Evolutionary conservation across 1,140 invertebrate genomes (phyloP), one percentile per base, ranked within the genome.

Genomic region (Microplitis demolitor): DNA sequence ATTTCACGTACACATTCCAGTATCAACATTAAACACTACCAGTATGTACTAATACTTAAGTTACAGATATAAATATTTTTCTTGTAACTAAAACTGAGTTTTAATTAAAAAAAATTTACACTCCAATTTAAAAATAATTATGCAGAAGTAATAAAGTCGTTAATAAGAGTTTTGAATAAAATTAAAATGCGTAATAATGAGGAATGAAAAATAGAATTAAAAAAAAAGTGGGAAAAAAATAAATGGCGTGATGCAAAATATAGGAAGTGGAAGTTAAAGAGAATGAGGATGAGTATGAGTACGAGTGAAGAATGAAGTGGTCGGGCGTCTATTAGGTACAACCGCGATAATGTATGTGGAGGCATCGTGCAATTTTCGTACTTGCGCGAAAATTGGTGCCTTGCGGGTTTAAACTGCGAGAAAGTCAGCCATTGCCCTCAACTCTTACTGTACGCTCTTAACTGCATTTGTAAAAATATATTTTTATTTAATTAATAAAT

Each of bases 321-420:
- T 54, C 66, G 56, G 39, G 61, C 45, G 61, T 71, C 61, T 71
- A 63, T 64, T 64, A 64, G 60, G 62, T 64, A 71, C 50, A 35
- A 50, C 62, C 50, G 61, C 33, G 61, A 71, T 72, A 77, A 77
- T 78, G 50, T 74, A 76, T 71, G 71, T 66, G 58, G 54, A 53
- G 61, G 68, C 69, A 78, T 77, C 71, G 67, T 78, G 74, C 76
- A 77, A 73, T 78, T 79, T 79, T 72, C 45, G 66, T 73, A 66
- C 71, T 76, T 77, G 78, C 71, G 68, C 72, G 66, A 71, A 78
- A 77, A 78, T 77, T 69, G 77, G 69, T 73, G 66, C 76, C 64
- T 63, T 62, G 61, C 67, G 66, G 60, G 61, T 68, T 70, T 62
- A 70, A 70, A 70, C 69, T 53, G 58, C 39, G 60, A 63, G 69